Evolutionary conservation across 2,797 vertebrate species (phyloP).

Genomic region (Micropoecilia bifurca): DNA sequence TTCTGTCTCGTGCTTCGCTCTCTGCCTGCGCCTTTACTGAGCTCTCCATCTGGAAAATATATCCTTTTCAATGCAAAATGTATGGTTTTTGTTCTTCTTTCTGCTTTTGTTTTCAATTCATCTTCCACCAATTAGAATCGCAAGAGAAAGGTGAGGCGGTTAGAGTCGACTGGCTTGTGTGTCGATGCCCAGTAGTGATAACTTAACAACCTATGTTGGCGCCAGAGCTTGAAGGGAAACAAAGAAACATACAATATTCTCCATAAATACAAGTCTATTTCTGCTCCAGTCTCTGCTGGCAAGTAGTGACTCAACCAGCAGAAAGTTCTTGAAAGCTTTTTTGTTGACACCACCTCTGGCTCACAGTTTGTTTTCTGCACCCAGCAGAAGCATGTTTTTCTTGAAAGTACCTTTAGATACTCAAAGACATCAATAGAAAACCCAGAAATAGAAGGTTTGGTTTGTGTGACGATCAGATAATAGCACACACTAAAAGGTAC

Average conservation of each 20-base stretch:
- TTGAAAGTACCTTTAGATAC: slow-evolving; percentile 16
- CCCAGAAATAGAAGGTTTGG: slow-evolving; percentile 13
- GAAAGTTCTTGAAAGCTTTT: slow-evolving; percentile 34
- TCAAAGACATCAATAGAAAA: slow-evolving; percentile 14
- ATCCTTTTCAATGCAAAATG: slow-evolving; percentile 33
- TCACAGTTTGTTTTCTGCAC: slow-evolving; percentile 16
- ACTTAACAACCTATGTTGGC: neutral
- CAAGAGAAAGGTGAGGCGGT: slow-evolving; percentile 9
- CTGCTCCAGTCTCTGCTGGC: slow-evolving; percentile 19
- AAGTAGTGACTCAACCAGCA: slow-evolving; percentile 38
- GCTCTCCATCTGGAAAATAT: slow-evolving; percentile 69
- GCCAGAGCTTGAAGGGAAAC: slow-evolving; percentile 1
- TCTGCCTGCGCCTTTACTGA: slow-evolving; percentile 43
- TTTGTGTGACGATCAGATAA: slow-evolving; percentile 3
- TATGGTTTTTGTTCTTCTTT: slow-evolving; percentile 12
- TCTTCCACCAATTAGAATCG: slow-evolving; percentile 22
- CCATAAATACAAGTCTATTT: slow-evolving; percentile 37
- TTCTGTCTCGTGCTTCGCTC: slow-evolving; percentile 39
- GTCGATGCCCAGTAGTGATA: neutral
- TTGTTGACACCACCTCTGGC: slow-evolving; percentile 34
- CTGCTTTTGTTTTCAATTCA: slow-evolving; percentile 17
- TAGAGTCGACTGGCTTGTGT: neutral
- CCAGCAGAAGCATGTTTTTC: slow-evolving; percentile 21
- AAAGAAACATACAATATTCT: slow-evolving; percentile 12
- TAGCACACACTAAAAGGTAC: neutral